These are phyloP conservation scores for Philantomba maxwellii DNA, from an alignment of 2,113 vertebrate species.

Conservation along the genomic window DNA sequence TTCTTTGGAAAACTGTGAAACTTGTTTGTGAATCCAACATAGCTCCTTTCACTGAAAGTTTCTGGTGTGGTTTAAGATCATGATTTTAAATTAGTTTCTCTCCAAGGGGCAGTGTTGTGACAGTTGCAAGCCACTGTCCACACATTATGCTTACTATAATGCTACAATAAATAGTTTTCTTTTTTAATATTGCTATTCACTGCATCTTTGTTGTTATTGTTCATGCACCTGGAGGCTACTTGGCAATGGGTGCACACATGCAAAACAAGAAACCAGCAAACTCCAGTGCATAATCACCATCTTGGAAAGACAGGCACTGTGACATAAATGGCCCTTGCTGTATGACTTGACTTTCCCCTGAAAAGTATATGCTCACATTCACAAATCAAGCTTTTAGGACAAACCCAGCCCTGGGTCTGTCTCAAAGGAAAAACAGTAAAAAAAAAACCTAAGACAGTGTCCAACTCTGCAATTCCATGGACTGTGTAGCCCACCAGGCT, in stretches of 20 bases:
- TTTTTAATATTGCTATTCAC: slow-evolving; percentile 15
- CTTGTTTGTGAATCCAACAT: not conserved
- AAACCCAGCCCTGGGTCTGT: slow-evolving; percentile 8
- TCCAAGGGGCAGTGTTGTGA: not conserved
- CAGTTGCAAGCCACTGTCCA: not conserved
- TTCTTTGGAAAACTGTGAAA: not conserved
- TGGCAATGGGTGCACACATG: not conserved
- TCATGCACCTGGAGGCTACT: slow-evolving; percentile 21
- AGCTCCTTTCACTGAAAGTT: not conserved
- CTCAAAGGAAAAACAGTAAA: not conserved
- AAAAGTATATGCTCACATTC: slow-evolving; percentile 50
- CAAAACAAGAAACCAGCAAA: not conserved
- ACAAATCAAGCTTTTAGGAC: slow-evolving; percentile 41
- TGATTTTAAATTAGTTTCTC: not conserved
- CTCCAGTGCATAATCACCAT: not conserved
- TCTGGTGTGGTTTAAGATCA: not conserved
- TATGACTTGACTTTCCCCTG: slow-evolving; percentile 39
- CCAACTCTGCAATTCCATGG: not conserved
- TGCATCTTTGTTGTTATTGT: not conserved
- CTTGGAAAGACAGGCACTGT: slow-evolving; percentile 10
- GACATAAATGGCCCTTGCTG: slow-evolving; percentile 55
- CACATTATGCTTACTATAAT: not conserved
- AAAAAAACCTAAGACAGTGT: not conserved
- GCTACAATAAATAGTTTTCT: not conserved
- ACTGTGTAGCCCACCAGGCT: not conserved